phyloP scores from a whole-genome alignment of 2,113 vertebrate genomes.

The Dromas ardeola region DNA sequence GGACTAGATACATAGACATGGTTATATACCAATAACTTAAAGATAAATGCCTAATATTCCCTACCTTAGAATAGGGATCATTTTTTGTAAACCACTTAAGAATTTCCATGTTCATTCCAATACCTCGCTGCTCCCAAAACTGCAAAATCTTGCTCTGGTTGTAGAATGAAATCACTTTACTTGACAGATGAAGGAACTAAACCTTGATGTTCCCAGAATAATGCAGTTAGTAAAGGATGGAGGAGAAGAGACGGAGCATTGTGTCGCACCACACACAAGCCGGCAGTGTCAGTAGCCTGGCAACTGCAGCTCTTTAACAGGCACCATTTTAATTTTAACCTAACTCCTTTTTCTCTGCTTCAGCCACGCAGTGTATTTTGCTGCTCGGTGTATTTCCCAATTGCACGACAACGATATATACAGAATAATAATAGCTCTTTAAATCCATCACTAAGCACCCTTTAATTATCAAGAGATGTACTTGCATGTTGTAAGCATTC shows the following conservation, averaged over 20 bases:
- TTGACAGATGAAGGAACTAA: constrained; percentile 30
- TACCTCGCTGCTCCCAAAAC: neutral
- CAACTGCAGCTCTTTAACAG: constrained; percentile 69
- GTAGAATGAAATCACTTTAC: constrained; percentile 24
- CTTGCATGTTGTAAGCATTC: neutral
- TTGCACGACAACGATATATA: neutral
- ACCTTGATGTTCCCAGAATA: constrained; percentile 33
- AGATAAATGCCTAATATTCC: neutral
- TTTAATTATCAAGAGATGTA: neutral
- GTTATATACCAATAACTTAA: neutral
- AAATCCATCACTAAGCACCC: neutral
- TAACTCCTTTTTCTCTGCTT: neutral
- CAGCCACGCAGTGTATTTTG: neutral
- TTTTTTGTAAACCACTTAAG: constrained; percentile 55
- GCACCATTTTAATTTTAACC: constrained; percentile 24
- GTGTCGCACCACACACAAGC: neutral
- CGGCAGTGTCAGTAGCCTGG: constrained; percentile 64
- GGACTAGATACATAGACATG: neutral
- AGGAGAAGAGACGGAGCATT: constrained; percentile 18
- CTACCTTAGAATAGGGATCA: constrained; percentile 51
- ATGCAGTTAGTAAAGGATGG: constrained; percentile 37
- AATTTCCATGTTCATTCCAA: constrained; percentile 50
- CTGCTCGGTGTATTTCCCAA: rapidly evolving
- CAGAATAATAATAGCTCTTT: neutral
- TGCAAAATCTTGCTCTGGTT: neutral